phyloP scores from a whole-genome alignment of 2,888 invertebrate genomes.

The Candidula unifasciata region DNA sequence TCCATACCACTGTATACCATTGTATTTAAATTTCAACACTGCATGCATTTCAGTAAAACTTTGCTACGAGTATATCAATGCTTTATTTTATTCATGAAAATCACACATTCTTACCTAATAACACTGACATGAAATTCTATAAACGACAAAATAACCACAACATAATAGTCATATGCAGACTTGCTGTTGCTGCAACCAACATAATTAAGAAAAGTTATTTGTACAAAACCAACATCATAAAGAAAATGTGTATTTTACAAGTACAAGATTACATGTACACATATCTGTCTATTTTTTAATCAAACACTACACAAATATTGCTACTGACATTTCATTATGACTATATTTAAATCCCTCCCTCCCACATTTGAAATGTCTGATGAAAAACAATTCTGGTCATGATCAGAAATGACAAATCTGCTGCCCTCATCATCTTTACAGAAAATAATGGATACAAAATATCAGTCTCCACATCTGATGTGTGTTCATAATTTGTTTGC shows the following conservation, averaged over 20 bases:
- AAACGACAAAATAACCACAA: not conserved
- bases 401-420: not conserved
- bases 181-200: constrained; percentile 26
- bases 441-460: no score
- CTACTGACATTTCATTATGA: constrained; percentile 19
- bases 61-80: no score
- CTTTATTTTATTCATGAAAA: not conserved
- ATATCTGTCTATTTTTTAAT: not conserved
- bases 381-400: not conserved
- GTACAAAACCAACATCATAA: not conserved
- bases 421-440: no score
- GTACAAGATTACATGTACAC: not conserved
- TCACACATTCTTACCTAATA: not conserved
- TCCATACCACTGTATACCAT: no score
- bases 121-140: not conserved
- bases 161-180: constrained; percentile 12
- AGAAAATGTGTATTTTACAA: constrained; percentile 23
- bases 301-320: not conserved
- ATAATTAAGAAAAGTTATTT: not conserved
- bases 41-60: no score
- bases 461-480: no score
- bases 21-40: no score
- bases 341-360: not conserved
- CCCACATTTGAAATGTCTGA: not conserved
- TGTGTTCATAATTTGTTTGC: constrained; percentile 45